Evolutionary conservation across 2,888 invertebrate species (phyloP).

Genomic region (Pollenia griseotomentosa): DNA sequence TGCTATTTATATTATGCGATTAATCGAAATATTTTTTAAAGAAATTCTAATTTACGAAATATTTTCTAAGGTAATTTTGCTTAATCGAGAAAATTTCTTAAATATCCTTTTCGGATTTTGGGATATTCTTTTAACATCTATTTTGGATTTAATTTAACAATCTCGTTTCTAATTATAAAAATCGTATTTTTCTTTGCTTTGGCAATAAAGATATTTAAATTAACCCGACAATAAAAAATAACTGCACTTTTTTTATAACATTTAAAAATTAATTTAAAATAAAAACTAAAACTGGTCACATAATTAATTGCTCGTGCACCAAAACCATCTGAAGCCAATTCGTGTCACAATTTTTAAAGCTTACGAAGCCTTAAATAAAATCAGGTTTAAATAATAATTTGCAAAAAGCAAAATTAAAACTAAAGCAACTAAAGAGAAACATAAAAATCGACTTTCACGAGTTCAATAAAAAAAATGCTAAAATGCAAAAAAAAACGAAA

Average conservation of each 20-base stretch:
- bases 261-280: slow-evolving; percentile 23
- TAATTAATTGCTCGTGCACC: slow-evolving; percentile 22
- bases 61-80: too few species aligned
- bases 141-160: neutral
- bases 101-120: too few species aligned
- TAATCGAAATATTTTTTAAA: too few species aligned
- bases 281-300: slow-evolving; percentile 30
- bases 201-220: neutral
- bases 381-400: slow-evolving; percentile 31
- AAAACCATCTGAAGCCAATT: slow-evolving; percentile 11
- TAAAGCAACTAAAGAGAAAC: slow-evolving; percentile 8
- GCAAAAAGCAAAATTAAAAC: slow-evolving; percentile 1
- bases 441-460: slow-evolving; percentile 64
- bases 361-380: slow-evolving; percentile 49
- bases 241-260: slow-evolving; percentile 27
- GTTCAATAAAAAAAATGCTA: slow-evolving; percentile 38
- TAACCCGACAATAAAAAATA: neutral
- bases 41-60: too few species aligned
- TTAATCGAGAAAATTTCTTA: too few species aligned
- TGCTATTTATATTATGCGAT: too few species aligned
- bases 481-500: slow-evolving; percentile 41
- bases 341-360: neutral
- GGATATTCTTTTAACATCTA: too few species aligned
- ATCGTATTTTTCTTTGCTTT: neutral
- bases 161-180: neutral